Evolutionary conservation across 30 jellyfish, hydroid and myxozoan genomes (phyloP).

Genomic region (Nemopilema nomurai): DNA sequence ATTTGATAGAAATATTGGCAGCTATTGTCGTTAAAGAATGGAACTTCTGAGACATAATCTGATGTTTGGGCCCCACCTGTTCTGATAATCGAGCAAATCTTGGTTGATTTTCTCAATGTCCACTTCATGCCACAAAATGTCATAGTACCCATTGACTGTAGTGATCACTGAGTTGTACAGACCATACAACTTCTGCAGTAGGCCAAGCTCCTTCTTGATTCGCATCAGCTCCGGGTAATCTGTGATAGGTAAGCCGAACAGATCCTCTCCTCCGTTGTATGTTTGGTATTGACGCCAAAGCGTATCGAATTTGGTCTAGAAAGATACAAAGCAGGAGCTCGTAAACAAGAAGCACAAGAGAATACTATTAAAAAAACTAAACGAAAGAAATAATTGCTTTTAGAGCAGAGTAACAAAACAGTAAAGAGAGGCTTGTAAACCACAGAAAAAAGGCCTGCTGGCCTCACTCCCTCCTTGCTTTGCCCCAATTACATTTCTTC

Average conservation of each 20-base stretch:
- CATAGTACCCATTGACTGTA: constrained; percentile 92
- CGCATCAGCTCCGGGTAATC: constrained; percentile 85
- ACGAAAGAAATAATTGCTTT: no score
- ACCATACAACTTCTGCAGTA: constrained; percentile 94
- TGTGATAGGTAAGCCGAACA: constrained; percentile 92
- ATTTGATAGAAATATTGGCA: not conserved
- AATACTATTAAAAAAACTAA: no score
- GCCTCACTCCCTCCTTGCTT: no score
- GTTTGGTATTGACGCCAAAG: constrained; percentile 93
- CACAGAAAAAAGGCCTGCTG: no score
- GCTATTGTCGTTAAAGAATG: not conserved
- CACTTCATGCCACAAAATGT: constrained; percentile 95
- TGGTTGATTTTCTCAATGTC: constrained; percentile 93
- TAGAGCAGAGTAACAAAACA: no score
- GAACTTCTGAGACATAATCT: not conserved
- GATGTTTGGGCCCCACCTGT: constrained; percentile 75
- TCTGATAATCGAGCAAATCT: constrained; percentile 87
- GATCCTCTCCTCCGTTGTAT: constrained; percentile 97
- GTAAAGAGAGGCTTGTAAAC: no score
- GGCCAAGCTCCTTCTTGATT: constrained; percentile 86
- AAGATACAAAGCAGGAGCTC: no score
- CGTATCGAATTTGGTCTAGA: constrained; percentile 90
- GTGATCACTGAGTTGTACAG: constrained; percentile 93
- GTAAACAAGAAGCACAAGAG: not conserved
- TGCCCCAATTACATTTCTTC: no score